phyloP scores from a whole-genome alignment of 2,113 vertebrate genomes.

The Aplodontia rufa region DNA sequence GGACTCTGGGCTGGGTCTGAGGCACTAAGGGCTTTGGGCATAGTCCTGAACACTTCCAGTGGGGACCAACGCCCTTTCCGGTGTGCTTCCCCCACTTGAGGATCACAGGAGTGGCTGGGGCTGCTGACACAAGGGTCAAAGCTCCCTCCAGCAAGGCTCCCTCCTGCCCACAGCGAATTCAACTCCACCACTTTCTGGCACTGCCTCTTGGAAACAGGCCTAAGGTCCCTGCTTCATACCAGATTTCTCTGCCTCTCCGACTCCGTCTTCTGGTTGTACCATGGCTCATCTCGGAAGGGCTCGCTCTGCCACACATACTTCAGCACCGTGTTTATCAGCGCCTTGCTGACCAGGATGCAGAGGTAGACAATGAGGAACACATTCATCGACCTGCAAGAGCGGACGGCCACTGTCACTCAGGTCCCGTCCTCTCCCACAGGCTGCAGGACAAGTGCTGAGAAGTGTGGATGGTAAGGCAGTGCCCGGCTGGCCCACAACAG shows the following conservation, averaged over 20 bases:
- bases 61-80: not conserved
- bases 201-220: not conserved
- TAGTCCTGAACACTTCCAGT: not conserved
- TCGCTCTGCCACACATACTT: constrained; percentile 97
- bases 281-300: constrained; percentile 92
- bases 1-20: not conserved
- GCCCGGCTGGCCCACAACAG: too few species aligned
- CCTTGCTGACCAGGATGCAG: constrained; percentile 96
- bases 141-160: not conserved
- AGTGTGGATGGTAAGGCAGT: too few species aligned
- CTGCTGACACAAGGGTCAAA: not conserved
- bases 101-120: fast-evolving
- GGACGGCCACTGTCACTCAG: not conserved
- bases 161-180: too few species aligned
- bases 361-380: constrained; percentile 96
- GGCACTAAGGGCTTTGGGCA: too few species aligned
- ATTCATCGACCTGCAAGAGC: constrained; percentile 96
- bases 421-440: too few species aligned
- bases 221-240: constrained; percentile 82
- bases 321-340: constrained; percentile 93
- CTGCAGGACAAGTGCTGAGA: too few species aligned
- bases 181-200: too few species aligned
- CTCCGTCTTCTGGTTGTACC: constrained; percentile 95
- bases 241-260: constrained; percentile 90
- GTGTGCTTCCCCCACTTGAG: not conserved